Evolutionary conservation across 1,140 invertebrate species (phyloP), one percentile per base, ranked within the genome.

Genomic region (Zaprionus gabonicus): DNA sequence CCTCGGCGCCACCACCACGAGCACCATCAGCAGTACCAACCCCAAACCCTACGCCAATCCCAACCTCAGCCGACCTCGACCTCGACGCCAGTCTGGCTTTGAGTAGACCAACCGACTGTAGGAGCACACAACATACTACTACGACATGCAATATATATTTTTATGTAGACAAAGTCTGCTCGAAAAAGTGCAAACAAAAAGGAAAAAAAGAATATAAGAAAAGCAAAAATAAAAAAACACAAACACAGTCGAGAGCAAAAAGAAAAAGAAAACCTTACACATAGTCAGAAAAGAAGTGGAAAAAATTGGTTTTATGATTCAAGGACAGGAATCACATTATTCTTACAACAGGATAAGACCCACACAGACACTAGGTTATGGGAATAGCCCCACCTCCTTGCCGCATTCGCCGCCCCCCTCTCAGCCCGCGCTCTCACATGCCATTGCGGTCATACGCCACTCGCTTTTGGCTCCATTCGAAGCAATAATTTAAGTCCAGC

Each of bases 311-410:
- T 81, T 90, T 88, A 85, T 88, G 85, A 88, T 88, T 88, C 85
- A 88, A 88, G 85, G 85, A 88, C 85, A 90, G 88, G 85, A 88
- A 88, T 88, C 85, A 88, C 85, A 88, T 88, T 88, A 88, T 88
- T 90, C 88, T 88, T 88, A 86, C 79, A 91, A 74, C 82, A 81
- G 79, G 72, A 78, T 80, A 85, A 79, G 80, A 79, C 82, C 74
- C 85, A 80, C 81, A 84, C 71, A 84, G 82, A 77, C 69, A 84
- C 82, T 84, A 81, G 82, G 82, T 84, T 84, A 84, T 76, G 70
- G 60, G 76, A 71, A 74, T 66, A 73, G 78, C 63, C 65, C 41
- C 68, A 12, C 7, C 17, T 34, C 57, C 27, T 10, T 28, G 28
- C 23, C 17, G 6, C 38, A 34, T 44, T 75, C 70, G 15, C 70